Evolutionary conservation across 2,113 vertebrate species (phyloP).

Genomic region (Laticauda colubrina): DNA sequence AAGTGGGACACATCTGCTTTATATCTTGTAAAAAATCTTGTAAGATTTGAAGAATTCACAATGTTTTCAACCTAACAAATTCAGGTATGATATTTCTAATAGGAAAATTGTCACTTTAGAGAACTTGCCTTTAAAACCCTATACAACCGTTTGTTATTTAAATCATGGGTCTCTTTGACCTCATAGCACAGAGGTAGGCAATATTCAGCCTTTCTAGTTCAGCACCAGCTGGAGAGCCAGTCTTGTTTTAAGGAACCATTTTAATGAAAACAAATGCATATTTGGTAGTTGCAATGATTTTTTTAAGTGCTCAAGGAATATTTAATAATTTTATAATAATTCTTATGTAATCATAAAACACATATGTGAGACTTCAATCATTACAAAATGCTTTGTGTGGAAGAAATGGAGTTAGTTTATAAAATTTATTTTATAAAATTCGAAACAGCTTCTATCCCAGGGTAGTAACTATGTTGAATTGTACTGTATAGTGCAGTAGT

Average conservation of each 20-base stretch:
- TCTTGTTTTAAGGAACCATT: not conserved
- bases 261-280: not conserved
- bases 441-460: too few relatives aligned
- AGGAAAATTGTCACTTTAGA: not conserved
- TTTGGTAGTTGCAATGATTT: not conserved
- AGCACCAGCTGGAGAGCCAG: not conserved
- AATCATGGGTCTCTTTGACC: not conserved
- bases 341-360: not conserved
- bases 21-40: not conserved
- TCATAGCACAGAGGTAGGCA: not conserved
- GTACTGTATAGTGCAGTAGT: too few relatives aligned
- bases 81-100: slow-evolving; percentile 42
- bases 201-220: not conserved
- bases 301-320: not conserved
- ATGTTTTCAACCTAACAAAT: slow-evolving; percentile 57
- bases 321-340: not conserved
- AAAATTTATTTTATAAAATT: not conserved
- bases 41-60: slow-evolving; percentile 34
- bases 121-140: not conserved
- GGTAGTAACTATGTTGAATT: too few relatives aligned
- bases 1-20: slow-evolving; percentile 19
- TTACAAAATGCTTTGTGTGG: not conserved
- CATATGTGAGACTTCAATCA: not conserved
- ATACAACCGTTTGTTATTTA: not conserved
- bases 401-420: not conserved